Percentiles rank a stretch among this genome's conserved stretches.
These are phyloP conservation scores for Acanthosepion pharaonis DNA, from an alignment of 2,888 invertebrate genomes.

Conservation along the genomic window DNA sequence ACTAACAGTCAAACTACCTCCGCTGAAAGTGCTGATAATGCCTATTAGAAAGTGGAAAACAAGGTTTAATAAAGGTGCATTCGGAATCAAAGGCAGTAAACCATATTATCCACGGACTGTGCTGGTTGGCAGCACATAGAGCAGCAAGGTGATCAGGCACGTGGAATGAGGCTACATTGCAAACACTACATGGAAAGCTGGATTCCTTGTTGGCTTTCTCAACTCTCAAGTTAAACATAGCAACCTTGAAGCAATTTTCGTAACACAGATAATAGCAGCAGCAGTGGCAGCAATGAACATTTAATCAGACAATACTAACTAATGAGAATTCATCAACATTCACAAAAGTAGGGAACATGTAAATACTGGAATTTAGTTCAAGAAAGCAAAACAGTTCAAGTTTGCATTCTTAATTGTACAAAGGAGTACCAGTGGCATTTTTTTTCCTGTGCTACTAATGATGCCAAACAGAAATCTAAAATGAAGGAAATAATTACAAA, in stretches of 20 bases:
- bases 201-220: neutral
- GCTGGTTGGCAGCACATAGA: conserved; percentile 6
- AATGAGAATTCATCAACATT: neutral
- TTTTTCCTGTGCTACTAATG: neutral
- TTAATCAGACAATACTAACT: neutral
- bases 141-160: neutral
- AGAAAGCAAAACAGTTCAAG: neutral
- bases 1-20: conserved; percentile 33
- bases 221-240: conserved; percentile 2
- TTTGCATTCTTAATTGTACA: neutral
- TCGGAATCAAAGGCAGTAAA: neutral
- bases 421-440: neutral
- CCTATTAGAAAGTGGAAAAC: conserved; percentile 33
- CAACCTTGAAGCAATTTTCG: neutral
- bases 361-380: neutral
- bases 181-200: conserved; percentile 22
- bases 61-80: conserved; percentile 33
- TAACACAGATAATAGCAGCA: neutral
- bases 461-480: neutral
- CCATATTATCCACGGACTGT: neutral
- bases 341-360: neutral
- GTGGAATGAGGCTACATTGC: neutral
- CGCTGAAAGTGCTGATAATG: conserved; percentile 33
- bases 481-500: neutral
- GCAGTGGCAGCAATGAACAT: neutral